Evolutionary conservation across 30 jellyfish, hydroid and myxozoan species (phyloP), one percentile per base, ranked within the genome.

Genomic region (Cassiopea andromeda): DNA sequence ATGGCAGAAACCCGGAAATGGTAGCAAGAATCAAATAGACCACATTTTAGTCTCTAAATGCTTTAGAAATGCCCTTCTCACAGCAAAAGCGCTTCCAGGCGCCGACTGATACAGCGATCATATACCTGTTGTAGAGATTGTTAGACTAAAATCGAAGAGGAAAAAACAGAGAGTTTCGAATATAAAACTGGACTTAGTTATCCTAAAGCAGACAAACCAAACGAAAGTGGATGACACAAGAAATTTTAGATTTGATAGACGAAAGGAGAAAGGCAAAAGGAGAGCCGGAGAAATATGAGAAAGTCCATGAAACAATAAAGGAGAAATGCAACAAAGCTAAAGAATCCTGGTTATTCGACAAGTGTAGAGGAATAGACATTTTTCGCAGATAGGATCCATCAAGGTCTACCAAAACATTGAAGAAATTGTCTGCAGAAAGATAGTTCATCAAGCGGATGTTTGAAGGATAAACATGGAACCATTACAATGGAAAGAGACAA

Each of bases 1-100:
- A 14, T 81, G 90, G 90, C 46, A n/a, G 44, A 67, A 83, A 48
- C 90, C 90, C 2, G 82, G 82, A 58, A 83, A 44, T 7, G 43
- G 48, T 2, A 14, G 2, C 47, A 9, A 19, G 18, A 81, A 81
- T 48, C 90, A 81, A 58, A 75, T 75, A 3, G 87, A 78, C 69
- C 57, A 17, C 77, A 78, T 78, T 43, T 49, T 72, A 2, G 57
- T 78, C 77, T 49, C 50, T 43, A 78, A 60, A 19, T 2, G 87
- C 2, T 48, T 48, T 27, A 18, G 58, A 9, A 78, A 78, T 18
- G 60, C 77, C 13, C 19, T 1, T 19, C 38, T 7, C 5, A 19
- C 18, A 5, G 50, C 59, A 2, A 78, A 78, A 45, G 19, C 60
- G 15, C 57, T 17, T 27, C 87, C 87, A 15, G 85, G 85, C 13